phyloP scores from a whole-genome alignment of 2,113 vertebrate species.

The Percina caprodes region DNA sequence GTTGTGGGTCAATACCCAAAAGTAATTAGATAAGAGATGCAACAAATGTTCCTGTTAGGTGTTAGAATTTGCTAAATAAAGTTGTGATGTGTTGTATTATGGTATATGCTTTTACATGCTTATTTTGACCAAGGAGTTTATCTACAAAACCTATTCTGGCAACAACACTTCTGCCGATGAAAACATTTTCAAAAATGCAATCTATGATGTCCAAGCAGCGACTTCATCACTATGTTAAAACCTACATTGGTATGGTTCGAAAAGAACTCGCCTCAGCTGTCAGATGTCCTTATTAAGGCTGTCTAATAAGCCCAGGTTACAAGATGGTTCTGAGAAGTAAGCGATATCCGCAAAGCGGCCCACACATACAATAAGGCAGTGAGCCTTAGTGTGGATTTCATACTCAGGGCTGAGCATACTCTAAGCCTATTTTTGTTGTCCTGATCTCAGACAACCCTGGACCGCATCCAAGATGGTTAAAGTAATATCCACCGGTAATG shows the following conservation, averaged over 20 bases:
- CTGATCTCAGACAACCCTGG: conserved; percentile 77
- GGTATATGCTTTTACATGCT: neutral
- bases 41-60: neutral
- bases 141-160: neutral
- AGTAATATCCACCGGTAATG: conserved; percentile 69
- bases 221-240: conserved; percentile 68
- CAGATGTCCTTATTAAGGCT: conserved; percentile 79
- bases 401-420: conserved; percentile 73
- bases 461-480: conserved; percentile 72
- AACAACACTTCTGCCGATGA: conserved; percentile 18
- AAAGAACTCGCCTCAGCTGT: conserved; percentile 75
- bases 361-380: conserved; percentile 72
- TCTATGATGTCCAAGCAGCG: conserved; percentile 35
- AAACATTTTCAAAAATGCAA: conserved; percentile 56
- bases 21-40: neutral
- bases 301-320: conserved; percentile 81
- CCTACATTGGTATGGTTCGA: conserved; percentile 49
- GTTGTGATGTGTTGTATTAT: neutral
- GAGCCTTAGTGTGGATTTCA: conserved; percentile 78
- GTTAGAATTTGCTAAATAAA: conserved; percentile 1
- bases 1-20: neutral
- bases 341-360: conserved; percentile 59
- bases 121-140: neutral
- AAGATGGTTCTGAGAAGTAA: conserved; percentile 78
- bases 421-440: conserved; percentile 83